These are phyloP conservation scores for Fragum fragum DNA, from an alignment of 2,888 invertebrate genomes.

Conservation along the genomic window DNA sequence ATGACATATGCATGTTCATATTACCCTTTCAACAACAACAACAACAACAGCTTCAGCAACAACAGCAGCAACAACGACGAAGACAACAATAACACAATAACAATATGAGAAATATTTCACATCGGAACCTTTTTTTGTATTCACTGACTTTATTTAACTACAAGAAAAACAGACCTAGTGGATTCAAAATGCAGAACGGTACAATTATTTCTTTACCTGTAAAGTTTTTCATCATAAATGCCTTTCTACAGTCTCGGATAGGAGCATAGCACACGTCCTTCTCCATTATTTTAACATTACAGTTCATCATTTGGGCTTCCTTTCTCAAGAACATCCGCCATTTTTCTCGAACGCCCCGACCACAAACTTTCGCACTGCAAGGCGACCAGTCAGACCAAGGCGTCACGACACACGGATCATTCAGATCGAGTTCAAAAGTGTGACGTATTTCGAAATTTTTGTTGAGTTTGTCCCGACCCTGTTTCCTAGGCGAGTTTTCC, in stretches of 20 bases:
- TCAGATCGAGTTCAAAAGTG: constrained; percentile 68
- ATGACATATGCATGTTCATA: too few species aligned
- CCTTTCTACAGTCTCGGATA: constrained; percentile 83
- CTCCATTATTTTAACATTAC: constrained; percentile 79
- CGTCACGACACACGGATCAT: constrained; percentile 89
- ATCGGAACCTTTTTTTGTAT: too few species aligned
- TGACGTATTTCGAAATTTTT: constrained; percentile 79
- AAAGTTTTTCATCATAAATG: constrained; percentile 85
- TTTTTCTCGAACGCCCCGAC: constrained; percentile 89
- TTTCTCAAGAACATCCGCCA: constrained; percentile 81
- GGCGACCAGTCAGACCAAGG: constrained; percentile 94
- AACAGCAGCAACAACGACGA: too few species aligned
- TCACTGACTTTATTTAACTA: too few species aligned
- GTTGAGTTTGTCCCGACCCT: constrained; percentile 66
- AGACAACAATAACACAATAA: too few species aligned
- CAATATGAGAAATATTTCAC: too few species aligned
- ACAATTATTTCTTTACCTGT: constrained; percentile 79
- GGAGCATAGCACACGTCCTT: constrained; percentile 80
- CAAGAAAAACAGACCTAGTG: too few species aligned
- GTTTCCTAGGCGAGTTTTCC: constrained; percentile 61
- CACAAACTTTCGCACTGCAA: constrained; percentile 93
- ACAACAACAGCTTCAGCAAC: too few species aligned
- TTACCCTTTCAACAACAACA: too few species aligned
- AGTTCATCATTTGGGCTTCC: constrained; percentile 74
- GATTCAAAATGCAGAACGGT: too few species aligned